Percentiles rank a stretch among this genome's conserved stretches.
Conservation (phyloP, 2,888 invertebrate species). For the Acheta domesticus region DNA sequence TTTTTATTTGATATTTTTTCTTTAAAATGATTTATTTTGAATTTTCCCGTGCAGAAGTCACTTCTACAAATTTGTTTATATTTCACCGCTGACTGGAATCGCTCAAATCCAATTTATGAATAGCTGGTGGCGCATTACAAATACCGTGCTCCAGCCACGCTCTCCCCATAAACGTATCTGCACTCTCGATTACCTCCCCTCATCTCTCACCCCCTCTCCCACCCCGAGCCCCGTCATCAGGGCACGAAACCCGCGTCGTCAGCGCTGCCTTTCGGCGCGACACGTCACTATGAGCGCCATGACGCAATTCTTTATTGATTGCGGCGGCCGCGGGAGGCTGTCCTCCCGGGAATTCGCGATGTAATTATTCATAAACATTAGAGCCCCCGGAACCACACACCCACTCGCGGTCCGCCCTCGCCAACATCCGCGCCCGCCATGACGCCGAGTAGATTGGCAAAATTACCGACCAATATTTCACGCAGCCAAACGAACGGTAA, state of each 20-base stretch:
- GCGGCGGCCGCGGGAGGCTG: background rate
- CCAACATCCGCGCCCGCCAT: background rate
- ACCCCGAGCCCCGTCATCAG: background rate
- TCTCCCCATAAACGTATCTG: no score
- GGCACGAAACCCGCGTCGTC: no score
- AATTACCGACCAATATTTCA: constrained; percentile 18
- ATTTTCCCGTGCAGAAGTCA: no score
- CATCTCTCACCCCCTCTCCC: background rate
- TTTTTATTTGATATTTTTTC: no score
- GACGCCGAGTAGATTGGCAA: background rate
- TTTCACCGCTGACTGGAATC: no score
- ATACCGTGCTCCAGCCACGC: no score
- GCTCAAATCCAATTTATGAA: no score
- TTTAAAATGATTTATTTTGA: no score
- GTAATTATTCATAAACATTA: constrained; percentile 18
- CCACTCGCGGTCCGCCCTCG: background rate
- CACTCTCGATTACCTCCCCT: background rate
- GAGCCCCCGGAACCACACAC: background rate
- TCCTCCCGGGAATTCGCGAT: background rate
- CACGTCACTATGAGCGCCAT: background rate
- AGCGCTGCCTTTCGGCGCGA: background rate
- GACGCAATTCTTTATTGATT: constrained; percentile 18
- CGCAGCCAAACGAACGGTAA: constrained; percentile 6
- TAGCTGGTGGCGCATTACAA: no score
- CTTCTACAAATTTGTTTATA: no score